These are phyloP conservation scores for Chionomys nivalis DNA, from an alignment of 2,113 vertebrate genomes.

Conservation along the genomic window DNA sequence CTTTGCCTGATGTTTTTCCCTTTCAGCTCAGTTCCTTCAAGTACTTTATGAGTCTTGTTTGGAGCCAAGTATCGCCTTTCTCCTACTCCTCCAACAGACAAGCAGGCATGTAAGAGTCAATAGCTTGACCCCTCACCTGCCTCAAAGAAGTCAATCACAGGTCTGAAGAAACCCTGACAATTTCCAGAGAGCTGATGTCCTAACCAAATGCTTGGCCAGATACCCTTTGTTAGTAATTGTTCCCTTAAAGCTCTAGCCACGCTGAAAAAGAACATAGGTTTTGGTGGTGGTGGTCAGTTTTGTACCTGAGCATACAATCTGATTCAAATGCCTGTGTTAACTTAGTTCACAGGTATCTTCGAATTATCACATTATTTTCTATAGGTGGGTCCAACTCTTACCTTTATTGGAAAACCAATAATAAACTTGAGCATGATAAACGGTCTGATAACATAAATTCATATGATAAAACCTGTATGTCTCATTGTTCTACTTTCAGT, in stretches of 20 bases:
- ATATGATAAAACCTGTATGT: neutral
- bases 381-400: neutral
- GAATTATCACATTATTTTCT: neutral
- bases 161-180: conserved; percentile 3
- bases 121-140: conserved; percentile 5
- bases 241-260: conserved; percentile 29
- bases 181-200: neutral
- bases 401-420: neutral
- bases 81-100: neutral
- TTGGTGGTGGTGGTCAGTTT: neutral
- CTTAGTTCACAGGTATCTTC: neutral
- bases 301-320: neutral
- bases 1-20: neutral
- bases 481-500: neutral
- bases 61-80: conserved; percentile 3
- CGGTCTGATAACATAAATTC: conserved; percentile 24
- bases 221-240: conserved; percentile 27
- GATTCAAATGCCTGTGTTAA: conserved; percentile 10
- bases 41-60: conserved; percentile 24
- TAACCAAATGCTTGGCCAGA: neutral
- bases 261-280: conserved; percentile 51
- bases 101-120: conserved; percentile 5
- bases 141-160: conserved; percentile 36
- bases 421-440: neutral
- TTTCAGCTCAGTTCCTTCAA: conserved; percentile 50